phyloP scores from a whole-genome alignment of 2,888 invertebrate genomes.

The Scrobipalpa costella region DNA sequence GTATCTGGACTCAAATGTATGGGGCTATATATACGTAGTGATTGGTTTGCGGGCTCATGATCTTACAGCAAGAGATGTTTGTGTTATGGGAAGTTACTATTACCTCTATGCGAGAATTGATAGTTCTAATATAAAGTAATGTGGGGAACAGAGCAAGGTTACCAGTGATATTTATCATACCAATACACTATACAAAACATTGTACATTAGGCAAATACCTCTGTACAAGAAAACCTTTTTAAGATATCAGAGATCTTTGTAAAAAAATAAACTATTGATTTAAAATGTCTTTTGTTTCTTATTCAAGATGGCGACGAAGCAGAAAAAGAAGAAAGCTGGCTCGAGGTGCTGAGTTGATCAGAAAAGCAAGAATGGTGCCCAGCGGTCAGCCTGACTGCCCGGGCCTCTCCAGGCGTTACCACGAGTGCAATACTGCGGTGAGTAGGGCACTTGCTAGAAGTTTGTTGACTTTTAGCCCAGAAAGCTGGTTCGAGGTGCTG shows the following conservation, averaged over 20 bases:
- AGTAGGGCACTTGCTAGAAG: no score
- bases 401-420: slow-evolving; percentile 88
- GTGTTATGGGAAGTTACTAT: no score
- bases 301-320: slow-evolving; percentile 71
- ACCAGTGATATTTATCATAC: no score
- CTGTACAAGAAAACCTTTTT: background rate
- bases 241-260: no score
- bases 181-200: no score
- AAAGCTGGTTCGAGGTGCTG: no score
- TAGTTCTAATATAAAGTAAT: no score
- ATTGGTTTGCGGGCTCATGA: background rate
- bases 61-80: background rate
- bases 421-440: slow-evolving; percentile 91
- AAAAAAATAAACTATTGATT: no score
- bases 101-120: no score
- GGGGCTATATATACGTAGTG: background rate
- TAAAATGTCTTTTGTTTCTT: background rate
- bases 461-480: no score
- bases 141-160: background rate
- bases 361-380: slow-evolving; percentile 49
- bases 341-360: slow-evolving; percentile 49
- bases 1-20: background rate
- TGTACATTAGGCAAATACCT: no score
- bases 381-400: slow-evolving; percentile 80
- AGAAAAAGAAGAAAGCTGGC: slow-evolving; percentile 74